These are phyloP conservation scores for Fregata magnificens DNA, from an alignment of 2,113 vertebrate genomes.

Conservation along the genomic window DNA sequence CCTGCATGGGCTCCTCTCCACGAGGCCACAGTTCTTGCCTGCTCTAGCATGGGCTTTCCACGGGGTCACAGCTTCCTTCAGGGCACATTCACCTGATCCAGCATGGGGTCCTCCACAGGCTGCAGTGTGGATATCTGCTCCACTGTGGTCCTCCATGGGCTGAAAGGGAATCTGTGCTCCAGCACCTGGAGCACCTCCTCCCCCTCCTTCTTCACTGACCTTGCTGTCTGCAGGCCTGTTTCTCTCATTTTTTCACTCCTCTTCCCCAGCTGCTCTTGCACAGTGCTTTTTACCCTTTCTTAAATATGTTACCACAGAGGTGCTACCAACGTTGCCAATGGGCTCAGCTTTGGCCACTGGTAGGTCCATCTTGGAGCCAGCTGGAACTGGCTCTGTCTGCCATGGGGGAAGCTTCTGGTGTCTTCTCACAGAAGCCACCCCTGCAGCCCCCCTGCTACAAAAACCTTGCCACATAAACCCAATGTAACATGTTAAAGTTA, in stretches of 20 bases:
- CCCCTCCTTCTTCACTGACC: neutral
- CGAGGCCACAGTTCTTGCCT: neutral
- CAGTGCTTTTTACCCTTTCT: neutral
- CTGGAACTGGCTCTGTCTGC: neutral
- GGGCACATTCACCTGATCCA: neutral
- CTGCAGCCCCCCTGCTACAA: neutral
- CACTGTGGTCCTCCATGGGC: neutral
- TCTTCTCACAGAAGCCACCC: neutral
- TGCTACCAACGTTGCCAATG: fast-evolving
- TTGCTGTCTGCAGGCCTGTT: neutral
- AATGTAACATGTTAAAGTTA: neutral
- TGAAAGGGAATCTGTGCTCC: neutral
- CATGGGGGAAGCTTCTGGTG: neutral
- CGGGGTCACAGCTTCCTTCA: neutral
- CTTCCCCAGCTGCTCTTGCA: neutral
- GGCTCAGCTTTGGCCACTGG: neutral
- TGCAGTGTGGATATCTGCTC: neutral
- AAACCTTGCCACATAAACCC: neutral
- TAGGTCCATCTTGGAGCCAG: neutral
- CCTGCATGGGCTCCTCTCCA: neutral
- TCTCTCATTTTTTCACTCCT: neutral
- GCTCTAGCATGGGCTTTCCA: neutral
- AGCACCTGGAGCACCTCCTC: neutral
- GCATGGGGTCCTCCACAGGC: neutral
- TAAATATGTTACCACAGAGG: neutral